Evolutionary conservation across 1,140 invertebrate genomes (phyloP), one percentile per base, ranked within the genome.

Genomic region (Ganaspis sp.): DNA sequence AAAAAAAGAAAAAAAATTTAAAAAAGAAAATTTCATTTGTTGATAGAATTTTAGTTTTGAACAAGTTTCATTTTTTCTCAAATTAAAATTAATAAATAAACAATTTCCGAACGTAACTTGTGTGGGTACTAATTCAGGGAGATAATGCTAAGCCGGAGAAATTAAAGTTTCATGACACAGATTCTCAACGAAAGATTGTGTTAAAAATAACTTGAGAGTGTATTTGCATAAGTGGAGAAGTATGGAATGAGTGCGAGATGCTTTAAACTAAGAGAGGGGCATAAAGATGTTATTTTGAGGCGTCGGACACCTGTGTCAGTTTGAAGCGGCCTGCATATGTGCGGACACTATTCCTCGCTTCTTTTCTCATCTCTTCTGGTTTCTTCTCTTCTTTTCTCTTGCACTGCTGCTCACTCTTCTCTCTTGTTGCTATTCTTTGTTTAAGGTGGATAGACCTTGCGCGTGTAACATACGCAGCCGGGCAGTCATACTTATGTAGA

Each of bases 401-500:
- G 38, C 37, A 2, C 29, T 49, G 45, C 45, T 49, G 17, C 45
- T 49, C 17, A 8, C 45, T 49, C 64, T 69, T 73, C 54, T 37
- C 69, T 34, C 29, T 34, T n/a, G 6, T 34, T 34, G 29, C 2
- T 6, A 38, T 23, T 49, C 69, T 73, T 74, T 78, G 75, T 75
- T 78, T 79, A 79, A 79, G 71, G 76, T 72, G 77, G 76, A 74
- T 69, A 76, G 76, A 80, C 72, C 54, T 29, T 77, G 76, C 77
- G 80, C 74, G 80, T 69, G 78, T 83, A 79, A 81, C 74, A 73
- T 80, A 80, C 74, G 80, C 78, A 84, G 79, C 77, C 58, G 74
- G 74, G 76, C 79, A 83, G 77, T 81, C 79, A 80, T 82, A 85
- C 81, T 86, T 84, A 85, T 83, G 83, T 85, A 84, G 80, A 85